phyloP scores from a whole-genome alignment of 2,797 vertebrate genomes.

The Chloroceryle amazona region DNA sequence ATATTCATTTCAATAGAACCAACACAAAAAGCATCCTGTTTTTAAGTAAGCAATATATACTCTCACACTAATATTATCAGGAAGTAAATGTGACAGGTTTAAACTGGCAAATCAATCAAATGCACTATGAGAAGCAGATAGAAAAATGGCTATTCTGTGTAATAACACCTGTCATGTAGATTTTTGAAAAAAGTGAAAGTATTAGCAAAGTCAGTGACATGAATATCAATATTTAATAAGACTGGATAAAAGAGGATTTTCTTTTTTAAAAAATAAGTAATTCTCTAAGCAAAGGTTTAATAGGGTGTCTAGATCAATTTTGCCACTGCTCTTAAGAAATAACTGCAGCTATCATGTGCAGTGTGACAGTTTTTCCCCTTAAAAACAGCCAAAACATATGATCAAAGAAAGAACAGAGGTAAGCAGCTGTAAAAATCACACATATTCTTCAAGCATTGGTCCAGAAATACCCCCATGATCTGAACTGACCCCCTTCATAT shows the following conservation, averaged over 20 bases:
- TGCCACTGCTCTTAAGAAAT: not conserved
- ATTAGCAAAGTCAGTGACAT: conserved; percentile 1
- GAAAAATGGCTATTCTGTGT: conserved; percentile 9
- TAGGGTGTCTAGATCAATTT: not conserved
- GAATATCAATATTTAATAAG: conserved; percentile 23
- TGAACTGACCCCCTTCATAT: not conserved
- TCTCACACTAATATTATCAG: not conserved
- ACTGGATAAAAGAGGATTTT: not conserved
- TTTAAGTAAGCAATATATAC: not conserved
- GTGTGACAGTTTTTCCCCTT: not conserved
- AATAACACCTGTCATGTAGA: conserved; percentile 39
- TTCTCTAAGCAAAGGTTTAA: not conserved
- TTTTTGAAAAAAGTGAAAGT: not conserved
- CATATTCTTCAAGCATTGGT: not conserved
- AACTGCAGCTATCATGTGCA: not conserved
- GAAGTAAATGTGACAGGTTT: not conserved
- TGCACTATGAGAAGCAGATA: not conserved
- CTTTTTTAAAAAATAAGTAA: not conserved
- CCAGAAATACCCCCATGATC: not conserved
- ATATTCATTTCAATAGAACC: not conserved
- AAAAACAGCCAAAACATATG: not conserved
- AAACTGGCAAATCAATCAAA: conserved; percentile 36
- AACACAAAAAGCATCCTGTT: not conserved
- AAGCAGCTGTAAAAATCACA: not conserved
- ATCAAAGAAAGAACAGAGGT: not conserved